Evolutionary conservation across 1,140 invertebrate genomes (phyloP).

Genomic region (Saxidomus purpurata): DNA sequence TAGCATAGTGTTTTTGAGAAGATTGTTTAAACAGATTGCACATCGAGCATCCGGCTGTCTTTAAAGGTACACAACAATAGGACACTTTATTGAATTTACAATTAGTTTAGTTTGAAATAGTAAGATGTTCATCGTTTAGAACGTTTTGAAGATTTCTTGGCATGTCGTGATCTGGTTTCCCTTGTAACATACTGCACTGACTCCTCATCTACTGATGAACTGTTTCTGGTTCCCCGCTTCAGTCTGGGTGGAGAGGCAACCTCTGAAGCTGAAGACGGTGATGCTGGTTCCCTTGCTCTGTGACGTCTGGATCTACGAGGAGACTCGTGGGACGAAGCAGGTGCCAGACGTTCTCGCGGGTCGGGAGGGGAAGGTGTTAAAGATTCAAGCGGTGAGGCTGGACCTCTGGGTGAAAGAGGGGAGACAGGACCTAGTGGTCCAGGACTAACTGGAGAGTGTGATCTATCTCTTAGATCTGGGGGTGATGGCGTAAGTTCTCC

Average conservation of each 20-base stretch:
- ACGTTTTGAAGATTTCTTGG: constrained; percentile 23
- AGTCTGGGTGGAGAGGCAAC: background rate
- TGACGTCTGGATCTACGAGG: constrained; percentile 32
- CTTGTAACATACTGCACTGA: background rate
- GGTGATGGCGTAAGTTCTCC: constrained; percentile 62
- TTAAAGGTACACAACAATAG: no score
- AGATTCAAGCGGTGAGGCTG: constrained; percentile 50
- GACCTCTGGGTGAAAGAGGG: constrained; percentile 29
- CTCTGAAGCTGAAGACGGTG: constrained; percentile 1
- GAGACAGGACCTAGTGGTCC: constrained; percentile 43
- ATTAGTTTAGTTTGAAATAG: no score
- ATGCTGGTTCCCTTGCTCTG: background rate
- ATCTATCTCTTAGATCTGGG: constrained; percentile 37
- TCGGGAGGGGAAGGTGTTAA: constrained; percentile 15
- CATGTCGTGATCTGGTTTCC: constrained; percentile 12
- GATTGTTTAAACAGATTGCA: no score
- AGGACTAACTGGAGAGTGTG: constrained; percentile 46
- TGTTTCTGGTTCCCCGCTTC: constrained; percentile 3
- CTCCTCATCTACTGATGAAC: constrained; percentile 21
- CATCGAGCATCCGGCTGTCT: no score
- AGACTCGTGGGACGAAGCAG: background rate
- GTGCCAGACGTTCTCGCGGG: background rate
- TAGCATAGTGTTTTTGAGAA: no score
- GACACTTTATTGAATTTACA: no score
- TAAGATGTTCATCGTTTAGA: background rate